A percentile compares a stretch with the other conserved stretches of the same genome.
Evolutionary conservation across 2,888 invertebrate genomes (phyloP).

Genomic region (Luffia ferchaultella): DNA sequence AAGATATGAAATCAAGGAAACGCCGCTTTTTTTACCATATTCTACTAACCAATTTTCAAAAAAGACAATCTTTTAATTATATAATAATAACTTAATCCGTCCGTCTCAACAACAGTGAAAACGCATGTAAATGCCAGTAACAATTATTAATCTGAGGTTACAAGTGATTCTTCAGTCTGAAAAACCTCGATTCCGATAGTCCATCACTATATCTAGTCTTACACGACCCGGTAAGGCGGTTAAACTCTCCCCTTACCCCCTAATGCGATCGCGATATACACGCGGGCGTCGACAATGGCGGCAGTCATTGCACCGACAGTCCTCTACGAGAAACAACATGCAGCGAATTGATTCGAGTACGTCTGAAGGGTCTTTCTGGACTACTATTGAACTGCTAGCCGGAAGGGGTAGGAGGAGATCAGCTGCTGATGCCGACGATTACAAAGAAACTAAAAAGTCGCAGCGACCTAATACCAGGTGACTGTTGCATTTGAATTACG

Average conservation of each 20-base stretch:
- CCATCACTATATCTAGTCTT: too few species aligned
- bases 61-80: too few species aligned
- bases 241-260: not conserved
- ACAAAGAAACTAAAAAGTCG: not conserved
- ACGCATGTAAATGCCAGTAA: too few species aligned
- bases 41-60: too few species aligned
- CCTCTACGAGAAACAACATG: slow-evolving; percentile 34
- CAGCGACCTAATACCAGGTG: not conserved
- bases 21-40: too few species aligned
- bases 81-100: too few species aligned
- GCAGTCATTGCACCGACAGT: slow-evolving; percentile 58
- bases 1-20: too few species aligned
- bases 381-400: slow-evolving; percentile 69
- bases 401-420: slow-evolving; percentile 56
- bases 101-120: too few species aligned
- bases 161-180: too few species aligned
- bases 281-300: slow-evolving; percentile 29
- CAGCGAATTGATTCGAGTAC: slow-evolving; percentile 47
- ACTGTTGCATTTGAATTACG: too few species aligned
- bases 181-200: too few species aligned
- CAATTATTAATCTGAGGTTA: too few species aligned
- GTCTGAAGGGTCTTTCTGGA: slow-evolving; percentile 66
- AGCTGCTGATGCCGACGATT: slow-evolving; percentile 46
- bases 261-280: not conserved
- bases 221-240: not conserved